Evolutionary conservation across 2,113 vertebrate species (phyloP).

Genomic region (Neolamprologus toae): DNA sequence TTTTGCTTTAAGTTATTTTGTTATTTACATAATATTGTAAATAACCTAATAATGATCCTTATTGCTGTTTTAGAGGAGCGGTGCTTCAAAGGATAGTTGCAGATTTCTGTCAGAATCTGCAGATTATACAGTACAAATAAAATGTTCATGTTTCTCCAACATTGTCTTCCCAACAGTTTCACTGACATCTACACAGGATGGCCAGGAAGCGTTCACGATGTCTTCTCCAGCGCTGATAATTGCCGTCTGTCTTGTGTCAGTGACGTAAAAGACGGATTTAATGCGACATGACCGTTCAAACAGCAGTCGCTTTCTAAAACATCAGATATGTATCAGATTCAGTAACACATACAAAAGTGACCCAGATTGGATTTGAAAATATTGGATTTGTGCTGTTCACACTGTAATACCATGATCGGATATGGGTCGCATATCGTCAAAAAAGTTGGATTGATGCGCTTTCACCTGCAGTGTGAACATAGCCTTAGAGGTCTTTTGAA

Average conservation of each 20-base stretch:
- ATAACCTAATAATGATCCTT: too few relatives aligned
- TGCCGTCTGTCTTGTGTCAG: not conserved
- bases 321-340: accelerated
- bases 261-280: not conserved
- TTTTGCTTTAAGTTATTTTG: too few relatives aligned
- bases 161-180: not conserved
- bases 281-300: accelerated
- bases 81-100: too few relatives aligned
- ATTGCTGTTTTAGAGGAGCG: too few relatives aligned
- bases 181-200: not conserved
- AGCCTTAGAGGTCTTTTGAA: not conserved
- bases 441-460: not conserved
- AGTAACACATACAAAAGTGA: not conserved
- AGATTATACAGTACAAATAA: too few relatives aligned
- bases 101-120: too few relatives aligned
- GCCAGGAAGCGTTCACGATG: not conserved
- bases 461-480: not conserved
- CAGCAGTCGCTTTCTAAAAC: not conserved
- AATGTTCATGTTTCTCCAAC: not conserved
- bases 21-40: too few relatives aligned
- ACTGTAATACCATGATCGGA: not conserved
- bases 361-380: not conserved
- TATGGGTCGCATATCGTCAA: not conserved
- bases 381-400: not conserved
- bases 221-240: not conserved